A percentile compares a stretch with the other conserved stretches of the same genome.
Evolutionary conservation across 2,888 invertebrate species (phyloP).

Genomic region (Meta bourneti): DNA sequence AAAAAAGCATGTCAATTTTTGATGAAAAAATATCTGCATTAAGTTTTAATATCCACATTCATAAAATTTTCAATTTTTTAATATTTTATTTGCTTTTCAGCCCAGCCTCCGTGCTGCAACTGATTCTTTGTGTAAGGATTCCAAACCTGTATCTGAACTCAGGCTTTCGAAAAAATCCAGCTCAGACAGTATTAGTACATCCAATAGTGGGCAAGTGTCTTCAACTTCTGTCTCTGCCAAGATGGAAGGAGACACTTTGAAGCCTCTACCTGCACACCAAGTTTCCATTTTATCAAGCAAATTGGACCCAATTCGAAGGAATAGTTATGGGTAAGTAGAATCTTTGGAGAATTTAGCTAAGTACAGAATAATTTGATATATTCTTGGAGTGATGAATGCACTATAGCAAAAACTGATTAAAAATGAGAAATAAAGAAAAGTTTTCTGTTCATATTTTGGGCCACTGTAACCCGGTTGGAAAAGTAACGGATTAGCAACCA

Average conservation of each 20-base stretch:
- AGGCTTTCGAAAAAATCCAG: constrained; percentile 62
- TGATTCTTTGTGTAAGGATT: constrained; percentile 61
- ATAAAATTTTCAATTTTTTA: too few relatives aligned
- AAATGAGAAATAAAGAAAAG: too few relatives aligned
- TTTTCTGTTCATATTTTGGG: too few relatives aligned
- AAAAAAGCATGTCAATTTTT: too few relatives aligned
- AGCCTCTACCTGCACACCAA: constrained; percentile 77
- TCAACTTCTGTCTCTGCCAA: constrained; percentile 34
- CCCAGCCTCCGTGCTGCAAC: constrained; percentile 47
- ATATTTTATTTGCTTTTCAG: neutral
- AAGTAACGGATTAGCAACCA: too few relatives aligned
- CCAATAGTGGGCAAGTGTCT: constrained; percentile 30
- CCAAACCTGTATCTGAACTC: constrained; percentile 54
- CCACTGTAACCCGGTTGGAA: too few relatives aligned
- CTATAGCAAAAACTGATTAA: too few relatives aligned
- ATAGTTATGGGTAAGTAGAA: constrained; percentile 72
- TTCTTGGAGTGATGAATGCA: neutral
- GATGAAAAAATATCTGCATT: too few relatives aligned
- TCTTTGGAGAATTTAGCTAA: constrained; percentile 79
- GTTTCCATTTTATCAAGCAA: constrained; percentile 83
- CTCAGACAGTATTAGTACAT: constrained; percentile 56
- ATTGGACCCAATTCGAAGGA: constrained; percentile 82
- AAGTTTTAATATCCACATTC: too few relatives aligned
- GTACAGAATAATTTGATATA: neutral
- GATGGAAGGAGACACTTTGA: constrained; percentile 66